Evolutionary conservation across 2,888 invertebrate genomes (phyloP), one percentile per base, ranked within the genome.

Genomic region (Rhagonycha lutea): DNA sequence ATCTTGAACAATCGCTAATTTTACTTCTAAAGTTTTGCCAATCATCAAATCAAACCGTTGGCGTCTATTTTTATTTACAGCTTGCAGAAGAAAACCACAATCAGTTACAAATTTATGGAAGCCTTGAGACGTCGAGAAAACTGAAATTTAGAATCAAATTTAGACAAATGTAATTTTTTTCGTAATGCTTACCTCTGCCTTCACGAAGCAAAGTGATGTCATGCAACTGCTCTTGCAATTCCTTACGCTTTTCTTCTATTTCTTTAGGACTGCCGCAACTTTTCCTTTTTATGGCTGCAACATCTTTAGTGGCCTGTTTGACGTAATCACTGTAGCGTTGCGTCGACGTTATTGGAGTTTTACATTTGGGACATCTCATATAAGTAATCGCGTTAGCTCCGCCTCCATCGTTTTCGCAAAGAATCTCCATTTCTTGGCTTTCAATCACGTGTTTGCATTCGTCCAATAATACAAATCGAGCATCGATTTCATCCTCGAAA

Each of bases 401-500:
- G 1, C 14, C 4, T 14, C 7, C 7, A 61, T 61, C 61, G 0
- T 61, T 3, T 14, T 61, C 12, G 14, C 10, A 61, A 61, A 61
- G 14, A 7, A 7, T 14, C 8, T 90, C 89, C 85, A 91, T 87
- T 61, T 87, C 87, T 14, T 87, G 85, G 0, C 89, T 83, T 78
- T 90, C 90, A 77, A 91, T 77, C 3, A 88, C 80, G 80, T 91
- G 91, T 0, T 84, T 82, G 80, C 91, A 91, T 80, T 91, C 91
- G 82, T 89, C 85, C 14, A 91, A 82, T 68, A 88, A 80, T 26
- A 91, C 85, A 81, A 91, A 91, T 89, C 86, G 88, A 67, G 91
- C 91, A 79, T 90, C 89, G 3, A 89, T 88, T 9, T 91, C 91
- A 86, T 90, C 89, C 83, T 61, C 61, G 12, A 12, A 14, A 11